phyloP scores from a whole-genome alignment of 2,113 vertebrate genomes.

The human region GRCh38 chr6:32664501-32665000 shows the following conservation, averaged over 20 bases:
- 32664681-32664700: rapidly evolving
- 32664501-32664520: too few species aligned
- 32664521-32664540: rapidly evolving
- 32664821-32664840: rapidly evolving
- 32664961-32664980: rapidly evolving
- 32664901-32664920: rapidly evolving
- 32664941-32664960: neutral
- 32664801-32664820: rapidly evolving
- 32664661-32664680: rapidly evolving
- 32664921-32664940: neutral
- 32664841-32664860: neutral
- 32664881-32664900: neutral
- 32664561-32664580: rapidly evolving
- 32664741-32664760: rapidly evolving
- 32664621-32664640: rapidly evolving
- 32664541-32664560: rapidly evolving
- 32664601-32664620: rapidly evolving
- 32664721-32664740: rapidly evolving
- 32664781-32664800: neutral
- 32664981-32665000: rapidly evolving
- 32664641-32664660: rapidly evolving
- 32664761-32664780: rapidly evolving
- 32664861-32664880: neutral
- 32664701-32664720: rapidly evolving
- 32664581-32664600: rapidly evolving